phyloP scores from a whole-genome alignment of 37 sponge, comb jelly and placozoan genomes.

The Axinella damicornis region DNA sequence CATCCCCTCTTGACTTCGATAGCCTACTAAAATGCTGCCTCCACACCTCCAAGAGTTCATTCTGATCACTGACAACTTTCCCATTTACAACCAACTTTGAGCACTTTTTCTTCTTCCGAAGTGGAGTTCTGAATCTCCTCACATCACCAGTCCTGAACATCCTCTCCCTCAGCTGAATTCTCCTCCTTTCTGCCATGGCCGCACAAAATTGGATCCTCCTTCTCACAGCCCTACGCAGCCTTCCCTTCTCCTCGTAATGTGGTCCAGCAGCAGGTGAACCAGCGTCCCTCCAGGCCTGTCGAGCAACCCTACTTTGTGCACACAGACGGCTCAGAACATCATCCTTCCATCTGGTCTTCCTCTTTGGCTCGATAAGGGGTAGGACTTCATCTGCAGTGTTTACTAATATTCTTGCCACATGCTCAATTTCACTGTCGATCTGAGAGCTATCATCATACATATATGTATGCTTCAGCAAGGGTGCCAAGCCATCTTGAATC shows the following conservation, averaged over 20 bases:
- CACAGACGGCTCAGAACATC: background rate
- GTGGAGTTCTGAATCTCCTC: slow-evolving; percentile 8
- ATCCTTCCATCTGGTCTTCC: background rate
- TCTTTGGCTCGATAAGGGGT: no score
- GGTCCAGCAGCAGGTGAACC: background rate
- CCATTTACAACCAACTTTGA: slow-evolving; percentile 25
- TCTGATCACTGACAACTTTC: background rate
- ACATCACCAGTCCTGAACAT: background rate
- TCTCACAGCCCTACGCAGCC: background rate
- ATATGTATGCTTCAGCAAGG: no score
- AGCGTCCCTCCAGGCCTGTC: background rate
- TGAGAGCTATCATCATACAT: no score
- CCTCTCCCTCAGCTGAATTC: background rate
- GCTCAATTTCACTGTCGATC: no score
- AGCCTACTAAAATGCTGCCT: no score
- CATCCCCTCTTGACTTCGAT: no score
- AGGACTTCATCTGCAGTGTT: no score
- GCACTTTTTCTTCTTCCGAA: background rate
- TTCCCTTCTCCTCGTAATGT: slow-evolving; percentile 6
- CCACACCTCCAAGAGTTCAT: background rate
- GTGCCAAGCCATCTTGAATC: no score
- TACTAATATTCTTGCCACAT: no score
- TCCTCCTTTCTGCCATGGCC: background rate
- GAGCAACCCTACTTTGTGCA: background rate
- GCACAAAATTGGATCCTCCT: background rate